Evolutionary conservation across 2,113 vertebrate genomes (phyloP).

Genomic region (Microcebus griseorufus): DNA sequence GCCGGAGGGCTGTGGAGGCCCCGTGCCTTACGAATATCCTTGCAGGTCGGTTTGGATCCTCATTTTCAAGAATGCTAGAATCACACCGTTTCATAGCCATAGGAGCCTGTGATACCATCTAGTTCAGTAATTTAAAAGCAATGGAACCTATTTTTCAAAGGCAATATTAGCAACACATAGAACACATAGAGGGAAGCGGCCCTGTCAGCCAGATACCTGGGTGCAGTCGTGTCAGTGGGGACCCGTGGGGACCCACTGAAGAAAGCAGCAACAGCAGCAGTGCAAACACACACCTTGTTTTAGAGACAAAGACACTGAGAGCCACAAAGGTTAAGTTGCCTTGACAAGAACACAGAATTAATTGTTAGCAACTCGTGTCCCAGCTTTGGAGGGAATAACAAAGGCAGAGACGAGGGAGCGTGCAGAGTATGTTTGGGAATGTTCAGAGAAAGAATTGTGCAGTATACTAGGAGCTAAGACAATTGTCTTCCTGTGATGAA

Average conservation of each 20-base stretch:
- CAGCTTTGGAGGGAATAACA: neutral
- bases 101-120: neutral
- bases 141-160: neutral
- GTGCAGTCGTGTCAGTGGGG: neutral
- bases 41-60: neutral
- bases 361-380: neutral
- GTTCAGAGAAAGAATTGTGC: accelerated
- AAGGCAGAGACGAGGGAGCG: neutral
- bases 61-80: too few species aligned
- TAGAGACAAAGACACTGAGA: neutral
- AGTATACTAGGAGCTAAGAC: neutral
- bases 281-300: accelerated
- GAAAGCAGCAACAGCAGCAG: neutral
- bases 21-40: neutral
- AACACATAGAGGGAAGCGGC: neutral
- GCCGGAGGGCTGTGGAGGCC: neutral
- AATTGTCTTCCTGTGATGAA: neutral
- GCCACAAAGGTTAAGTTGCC: neutral
- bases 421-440: neutral
- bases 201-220: neutral
- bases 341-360: neutral
- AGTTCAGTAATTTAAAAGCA: neutral
- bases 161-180: accelerated
- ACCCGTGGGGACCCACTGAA: neutral
- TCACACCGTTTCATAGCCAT: neutral